phyloP scores from a whole-genome alignment of 1,140 invertebrate species.

The Drosophila ercepeae region DNA sequence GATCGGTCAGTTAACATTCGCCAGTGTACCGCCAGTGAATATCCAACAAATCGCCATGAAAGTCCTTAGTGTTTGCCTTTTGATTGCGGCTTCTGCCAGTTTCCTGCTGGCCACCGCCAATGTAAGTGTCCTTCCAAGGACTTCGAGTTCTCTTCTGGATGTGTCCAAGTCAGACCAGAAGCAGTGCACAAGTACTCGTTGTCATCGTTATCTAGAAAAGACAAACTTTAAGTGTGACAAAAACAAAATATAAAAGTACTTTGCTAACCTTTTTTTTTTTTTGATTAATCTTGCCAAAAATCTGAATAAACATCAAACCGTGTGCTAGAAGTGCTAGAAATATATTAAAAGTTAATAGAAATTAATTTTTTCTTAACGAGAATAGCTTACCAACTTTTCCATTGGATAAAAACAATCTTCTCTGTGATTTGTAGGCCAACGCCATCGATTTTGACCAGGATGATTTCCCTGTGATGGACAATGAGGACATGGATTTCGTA shows the following conservation, averaged over 20 bases:
- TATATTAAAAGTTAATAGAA: too few relatives aligned
- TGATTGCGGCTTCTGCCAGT: constrained; percentile 47
- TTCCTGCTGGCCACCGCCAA: constrained; percentile 43
- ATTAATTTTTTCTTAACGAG: too few relatives aligned
- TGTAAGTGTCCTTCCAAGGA: constrained; percentile 29
- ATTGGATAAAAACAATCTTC: too few relatives aligned
- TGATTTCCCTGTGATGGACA: constrained; percentile 4
- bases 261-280: too few relatives aligned
- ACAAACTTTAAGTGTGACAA: constrained; percentile 2
- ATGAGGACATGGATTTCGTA: constrained; percentile 30
- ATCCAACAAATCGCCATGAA: constrained; percentile 44
- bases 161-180: not conserved
- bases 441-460: not conserved
- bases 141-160: not conserved
- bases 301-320: not conserved
- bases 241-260: not conserved
- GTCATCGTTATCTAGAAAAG: not conserved
- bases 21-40: constrained; percentile 7
- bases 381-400: too few relatives aligned
- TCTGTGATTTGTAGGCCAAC: not conserved
- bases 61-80: constrained; percentile 46
- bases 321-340: not conserved
- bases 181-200: not conserved
- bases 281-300: not conserved
- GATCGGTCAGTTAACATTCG: constrained; percentile 22